Base-by-base conservation (phyloP, 1,140 invertebrate genomes). In the Mercenaria mercenaria region DNA sequence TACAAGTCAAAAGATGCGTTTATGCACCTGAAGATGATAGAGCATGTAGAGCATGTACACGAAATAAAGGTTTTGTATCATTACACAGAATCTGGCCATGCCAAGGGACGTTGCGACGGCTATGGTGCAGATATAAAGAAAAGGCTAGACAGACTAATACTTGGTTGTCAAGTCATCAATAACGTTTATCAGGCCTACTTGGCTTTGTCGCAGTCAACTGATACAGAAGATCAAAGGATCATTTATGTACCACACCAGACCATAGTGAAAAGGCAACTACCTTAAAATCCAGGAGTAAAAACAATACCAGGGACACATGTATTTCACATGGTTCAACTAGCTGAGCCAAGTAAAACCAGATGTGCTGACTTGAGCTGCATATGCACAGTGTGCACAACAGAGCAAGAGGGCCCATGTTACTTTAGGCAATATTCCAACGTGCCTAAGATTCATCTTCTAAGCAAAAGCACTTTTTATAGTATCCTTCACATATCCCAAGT, bases 1-100 rank as follows among this genome's bases (percentile, higher is more conserved):
- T 61, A 77, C 39, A 87, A 87, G 52, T 87, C 69, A 29, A 76
- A 87, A 80, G 23, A 43, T 23, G 76, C 76, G 26, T 80, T 80
- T 52, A 34, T 8, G 4, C 76, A 80, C 47, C 29, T n/a, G n/a
- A n/a, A n/a, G n/a, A n/a, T n/a, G n/a, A n/a, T 80, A 26, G 13
- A 39, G 13, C 41, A n/a, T 6, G 37, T 80, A 10, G 76, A 80
- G 47, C 11, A 50, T 18, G 47, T 39, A 26, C 39, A 80, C n/a
- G 32, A 13, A 15, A 50, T 80, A n/a, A 15, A 80, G 41, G 47
- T 80, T 13, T 20, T 80, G 3, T 52, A 80, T 34, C 76, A 80
- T 26, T 80, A 47, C 47, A 80, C 76, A 6, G 76, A 80, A 52
- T n/a, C 18, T 80, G 47, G 76, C 6, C 47, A 80, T 34, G 76